Evolutionary conservation across 1,140 invertebrate species (phyloP).

Genomic region (Eupeodes corollae): DNA sequence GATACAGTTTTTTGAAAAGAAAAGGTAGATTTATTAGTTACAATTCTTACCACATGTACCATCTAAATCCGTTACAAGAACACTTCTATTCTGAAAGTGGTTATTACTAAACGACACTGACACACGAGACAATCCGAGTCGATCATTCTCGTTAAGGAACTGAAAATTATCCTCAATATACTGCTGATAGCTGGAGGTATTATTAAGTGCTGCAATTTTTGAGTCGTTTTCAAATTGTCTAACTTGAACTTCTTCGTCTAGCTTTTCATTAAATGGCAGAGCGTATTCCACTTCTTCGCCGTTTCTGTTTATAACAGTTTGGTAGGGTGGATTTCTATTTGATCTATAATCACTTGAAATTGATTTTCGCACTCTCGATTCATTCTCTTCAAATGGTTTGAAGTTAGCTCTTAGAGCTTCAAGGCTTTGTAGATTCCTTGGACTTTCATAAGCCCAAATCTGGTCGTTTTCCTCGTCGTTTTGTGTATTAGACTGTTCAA

Average conservation of each 20-base stretch:
- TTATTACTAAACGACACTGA: not conserved
- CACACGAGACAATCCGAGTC: not conserved
- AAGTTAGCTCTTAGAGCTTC: not conserved
- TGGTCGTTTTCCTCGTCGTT: not conserved
- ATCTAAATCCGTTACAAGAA: no score
- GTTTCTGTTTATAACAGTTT: constrained; percentile 5
- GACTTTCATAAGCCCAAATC: not conserved
- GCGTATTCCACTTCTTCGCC: constrained; percentile 8
- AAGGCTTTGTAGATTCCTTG: not conserved
- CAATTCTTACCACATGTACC: no score
- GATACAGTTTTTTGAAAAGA: no score
- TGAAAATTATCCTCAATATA: not conserved
- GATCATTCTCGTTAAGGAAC: not conserved
- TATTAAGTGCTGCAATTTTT: no score
- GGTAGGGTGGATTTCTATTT: not conserved
- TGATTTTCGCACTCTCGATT: not conserved
- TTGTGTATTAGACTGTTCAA: not conserved
- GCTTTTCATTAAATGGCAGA: constrained; percentile 3
- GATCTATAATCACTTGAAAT: not conserved
- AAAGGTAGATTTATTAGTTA: no score
- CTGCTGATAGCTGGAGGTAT: not conserved
- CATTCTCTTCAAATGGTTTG: not conserved
- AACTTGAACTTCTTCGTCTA: not conserved
- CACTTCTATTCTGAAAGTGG: no score
- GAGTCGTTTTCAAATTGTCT: not conserved